phyloP scores from a whole-genome alignment of 2,888 invertebrate genomes.

The Limenitis camilla region DNA sequence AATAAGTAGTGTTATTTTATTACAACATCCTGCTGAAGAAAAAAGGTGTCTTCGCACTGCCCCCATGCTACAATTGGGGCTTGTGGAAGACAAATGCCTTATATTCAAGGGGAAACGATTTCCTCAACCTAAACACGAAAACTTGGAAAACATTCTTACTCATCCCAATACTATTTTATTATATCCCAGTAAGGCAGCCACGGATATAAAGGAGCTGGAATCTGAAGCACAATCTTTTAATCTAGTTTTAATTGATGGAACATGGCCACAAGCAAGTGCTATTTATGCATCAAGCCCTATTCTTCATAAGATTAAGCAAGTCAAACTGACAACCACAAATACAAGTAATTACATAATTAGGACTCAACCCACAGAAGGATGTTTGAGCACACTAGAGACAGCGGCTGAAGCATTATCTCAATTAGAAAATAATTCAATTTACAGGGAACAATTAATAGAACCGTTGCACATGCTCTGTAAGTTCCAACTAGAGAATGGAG shows the following conservation, averaged over 20 bases:
- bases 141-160: conserved; percentile 78
- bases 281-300: conserved; percentile 88
- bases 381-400: conserved; percentile 92
- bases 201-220: conserved; percentile 75
- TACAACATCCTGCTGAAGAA: conserved; percentile 96
- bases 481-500: conserved; percentile 92
- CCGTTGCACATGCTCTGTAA: conserved; percentile 89
- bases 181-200: conserved; percentile 85
- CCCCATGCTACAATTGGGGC: conserved; percentile 87
- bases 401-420: conserved; percentile 86
- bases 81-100: conserved; percentile 83
- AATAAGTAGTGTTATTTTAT: conserved; percentile 82
- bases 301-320: conserved; percentile 84
- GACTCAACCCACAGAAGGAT: conserved; percentile 94
- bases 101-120: conserved; percentile 89
- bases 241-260: conserved; percentile 91
- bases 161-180: conserved; percentile 82
- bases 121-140: conserved; percentile 78
- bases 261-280: conserved; percentile 96
- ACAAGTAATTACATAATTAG: conserved; percentile 92
- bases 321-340: conserved; percentile 82
- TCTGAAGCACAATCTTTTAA: conserved; percentile 77
- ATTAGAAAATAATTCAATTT: conserved; percentile 80
- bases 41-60: conserved; percentile 91
- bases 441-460: conserved; percentile 79